Conservation (phyloP, 2,113 vertebrate genomes). For the Sakesphorus luctuosus region DNA sequence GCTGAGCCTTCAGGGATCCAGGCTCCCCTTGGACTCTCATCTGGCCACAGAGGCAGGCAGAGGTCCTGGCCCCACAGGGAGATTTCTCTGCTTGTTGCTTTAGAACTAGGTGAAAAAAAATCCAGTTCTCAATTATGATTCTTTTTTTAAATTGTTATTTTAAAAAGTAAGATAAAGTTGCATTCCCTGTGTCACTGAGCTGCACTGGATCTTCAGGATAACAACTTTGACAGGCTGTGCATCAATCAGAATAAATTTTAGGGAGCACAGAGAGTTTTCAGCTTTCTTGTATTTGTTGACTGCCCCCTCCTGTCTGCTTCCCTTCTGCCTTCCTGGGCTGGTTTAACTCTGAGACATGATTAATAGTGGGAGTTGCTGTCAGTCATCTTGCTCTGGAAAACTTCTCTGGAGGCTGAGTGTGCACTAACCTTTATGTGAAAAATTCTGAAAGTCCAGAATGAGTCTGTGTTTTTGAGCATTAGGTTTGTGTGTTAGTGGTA, state of each 20-base stretch:
- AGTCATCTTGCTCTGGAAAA: background rate
- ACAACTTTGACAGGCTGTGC: background rate
- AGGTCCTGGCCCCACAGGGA: background rate
- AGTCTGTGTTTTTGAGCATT: background rate
- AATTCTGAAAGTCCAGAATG: background rate
- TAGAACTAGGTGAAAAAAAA: background rate
- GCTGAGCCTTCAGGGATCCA: background rate
- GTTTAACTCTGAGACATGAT: background rate
- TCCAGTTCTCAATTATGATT: background rate
- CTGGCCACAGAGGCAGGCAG: background rate
- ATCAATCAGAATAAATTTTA: background rate
- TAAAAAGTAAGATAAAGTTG: background rate
- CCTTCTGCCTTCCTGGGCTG: background rate
- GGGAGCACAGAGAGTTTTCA: background rate
- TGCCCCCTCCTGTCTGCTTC: slow-evolving; percentile 6
- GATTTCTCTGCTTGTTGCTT: background rate
- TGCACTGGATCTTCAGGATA: background rate
- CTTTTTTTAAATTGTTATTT: background rate
- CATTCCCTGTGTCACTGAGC: background rate
- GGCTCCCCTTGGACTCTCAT: background rate
- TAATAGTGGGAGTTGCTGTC: background rate
- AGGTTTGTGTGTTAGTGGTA: background rate
- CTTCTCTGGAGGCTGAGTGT: background rate
- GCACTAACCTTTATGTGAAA: background rate
- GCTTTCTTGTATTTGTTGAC: background rate